Conservation (phyloP, 1,140 invertebrate genomes). For the Drosophila cardini region DNA sequence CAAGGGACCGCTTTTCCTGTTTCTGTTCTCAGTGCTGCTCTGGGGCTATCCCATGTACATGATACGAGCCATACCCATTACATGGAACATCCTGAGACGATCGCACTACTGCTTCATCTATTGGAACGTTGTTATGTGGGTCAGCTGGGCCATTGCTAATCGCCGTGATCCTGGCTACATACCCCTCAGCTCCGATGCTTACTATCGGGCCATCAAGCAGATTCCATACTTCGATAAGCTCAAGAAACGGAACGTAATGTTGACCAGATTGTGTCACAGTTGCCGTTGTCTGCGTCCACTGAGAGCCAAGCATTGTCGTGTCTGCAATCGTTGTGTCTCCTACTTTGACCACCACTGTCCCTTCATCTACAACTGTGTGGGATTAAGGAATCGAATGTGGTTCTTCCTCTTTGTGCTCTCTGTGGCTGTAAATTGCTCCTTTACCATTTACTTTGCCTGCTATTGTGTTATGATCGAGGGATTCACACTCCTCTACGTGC, state of each 20-base stretch:
- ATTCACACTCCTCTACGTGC: conserved; percentile 92
- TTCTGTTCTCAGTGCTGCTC: conserved; percentile 92
- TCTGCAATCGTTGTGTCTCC: conserved; percentile 95
- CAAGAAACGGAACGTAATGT: conserved; percentile 93
- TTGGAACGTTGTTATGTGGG: conserved; percentile 96
- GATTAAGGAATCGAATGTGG: conserved; percentile 94
- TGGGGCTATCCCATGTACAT: conserved; percentile 98
- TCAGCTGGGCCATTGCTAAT: conserved; percentile 95
- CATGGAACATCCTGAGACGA: conserved; percentile 93
- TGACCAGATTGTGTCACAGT: conserved; percentile 95
- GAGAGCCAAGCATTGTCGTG: conserved; percentile 95
- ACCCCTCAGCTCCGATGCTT: conserved; percentile 94
- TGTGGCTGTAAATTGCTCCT: conserved; percentile 93
- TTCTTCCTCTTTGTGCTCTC: conserved; percentile 95
- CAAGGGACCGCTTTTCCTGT: conserved; percentile 94
- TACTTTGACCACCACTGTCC: conserved; percentile 98
- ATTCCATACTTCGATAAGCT: conserved; percentile 95
- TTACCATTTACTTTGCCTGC: conserved; percentile 94
- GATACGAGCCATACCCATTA: conserved; percentile 94
- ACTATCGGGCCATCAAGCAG: conserved; percentile 94
- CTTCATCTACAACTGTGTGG: conserved; percentile 97
- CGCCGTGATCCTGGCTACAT: conserved; percentile 95
- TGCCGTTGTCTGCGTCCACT: conserved; percentile 94
- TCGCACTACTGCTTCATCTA: conserved; percentile 96
- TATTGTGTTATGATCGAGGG: conserved; percentile 94